A percentile compares a stretch with the other conserved stretches of the same genome.
phyloP scores from a whole-genome alignment of 2,888 invertebrate species.

The Eudemis profundana region DNA sequence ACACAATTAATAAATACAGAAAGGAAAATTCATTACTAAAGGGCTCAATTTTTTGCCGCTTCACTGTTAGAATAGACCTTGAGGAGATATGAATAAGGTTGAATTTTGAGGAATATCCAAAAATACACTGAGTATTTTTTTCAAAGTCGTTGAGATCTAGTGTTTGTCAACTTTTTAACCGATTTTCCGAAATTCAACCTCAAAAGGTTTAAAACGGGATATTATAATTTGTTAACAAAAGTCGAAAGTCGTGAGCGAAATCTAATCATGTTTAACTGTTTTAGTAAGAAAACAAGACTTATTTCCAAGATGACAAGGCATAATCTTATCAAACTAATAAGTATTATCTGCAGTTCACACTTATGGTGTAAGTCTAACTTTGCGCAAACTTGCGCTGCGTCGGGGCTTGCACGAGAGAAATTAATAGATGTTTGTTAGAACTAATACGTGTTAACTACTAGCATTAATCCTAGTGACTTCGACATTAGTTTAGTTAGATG shows the following conservation, averaged over 20 bases:
- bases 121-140: neutral
- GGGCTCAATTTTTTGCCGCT: neutral
- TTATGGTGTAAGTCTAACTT: constrained; percentile 24
- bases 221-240: no score
- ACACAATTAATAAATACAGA: neutral
- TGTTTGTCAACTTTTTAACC: no score
- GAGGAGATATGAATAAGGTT: neutral
- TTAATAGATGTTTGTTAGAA: constrained; percentile 41
- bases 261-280: no score
- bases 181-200: no score
- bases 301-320: neutral
- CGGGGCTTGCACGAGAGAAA: constrained; percentile 11
- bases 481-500: constrained; percentile 26
- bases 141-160: no score
- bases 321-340: constrained; percentile 26
- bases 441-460: constrained; percentile 39
- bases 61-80: neutral
- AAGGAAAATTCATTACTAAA: neutral
- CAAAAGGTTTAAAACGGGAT: no score
- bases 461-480: constrained; percentile 36
- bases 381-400: constrained; percentile 31
- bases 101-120: neutral
- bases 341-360: constrained; percentile 23
- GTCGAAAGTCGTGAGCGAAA: no score
- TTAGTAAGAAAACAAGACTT: neutral